Conservation (phyloP, 2,797 vertebrate species). For the Rhyacichthys aspro region DNA sequence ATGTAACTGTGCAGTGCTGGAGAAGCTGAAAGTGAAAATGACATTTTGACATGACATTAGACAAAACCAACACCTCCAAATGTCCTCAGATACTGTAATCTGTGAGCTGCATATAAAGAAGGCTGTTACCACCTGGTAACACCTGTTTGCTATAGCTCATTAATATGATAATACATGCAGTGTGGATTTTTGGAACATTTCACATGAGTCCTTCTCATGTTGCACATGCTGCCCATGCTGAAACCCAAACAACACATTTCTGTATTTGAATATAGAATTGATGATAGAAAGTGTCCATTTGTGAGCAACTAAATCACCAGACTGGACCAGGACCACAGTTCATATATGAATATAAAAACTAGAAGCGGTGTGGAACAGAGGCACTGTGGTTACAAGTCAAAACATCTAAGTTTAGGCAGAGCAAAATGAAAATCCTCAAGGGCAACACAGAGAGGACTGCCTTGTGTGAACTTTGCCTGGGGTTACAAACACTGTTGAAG, state of each 20-base stretch:
- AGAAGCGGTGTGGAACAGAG: neutral
- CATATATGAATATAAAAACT: neutral
- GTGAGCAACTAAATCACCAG: neutral
- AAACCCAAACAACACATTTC: neutral
- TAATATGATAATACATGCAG: slow-evolving; percentile 4
- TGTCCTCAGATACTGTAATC: neutral
- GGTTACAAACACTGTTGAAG: slow-evolving; percentile 6
- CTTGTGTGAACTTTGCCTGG: slow-evolving; percentile 21
- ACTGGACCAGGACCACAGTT: neutral
- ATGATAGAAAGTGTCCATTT: no score
- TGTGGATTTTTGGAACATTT: slow-evolving; percentile 3
- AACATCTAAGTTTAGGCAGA: slow-evolving; percentile 2
- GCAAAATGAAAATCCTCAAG: slow-evolving; percentile 5
- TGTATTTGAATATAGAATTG: neutral
- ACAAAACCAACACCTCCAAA: neutral
- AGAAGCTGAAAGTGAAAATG: neutral
- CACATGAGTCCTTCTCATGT: neutral
- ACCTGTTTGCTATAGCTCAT: slow-evolving; percentile 1
- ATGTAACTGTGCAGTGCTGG: neutral
- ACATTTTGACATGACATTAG: neutral
- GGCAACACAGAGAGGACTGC: slow-evolving; percentile 13
- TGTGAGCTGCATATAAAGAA: neutral
- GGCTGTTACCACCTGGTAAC: slow-evolving; percentile 1
- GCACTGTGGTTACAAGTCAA: neutral
- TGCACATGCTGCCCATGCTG: neutral